Evolutionary conservation across 2,797 vertebrate genomes (phyloP).

Genomic region (Aldrovandia affinis): DNA sequence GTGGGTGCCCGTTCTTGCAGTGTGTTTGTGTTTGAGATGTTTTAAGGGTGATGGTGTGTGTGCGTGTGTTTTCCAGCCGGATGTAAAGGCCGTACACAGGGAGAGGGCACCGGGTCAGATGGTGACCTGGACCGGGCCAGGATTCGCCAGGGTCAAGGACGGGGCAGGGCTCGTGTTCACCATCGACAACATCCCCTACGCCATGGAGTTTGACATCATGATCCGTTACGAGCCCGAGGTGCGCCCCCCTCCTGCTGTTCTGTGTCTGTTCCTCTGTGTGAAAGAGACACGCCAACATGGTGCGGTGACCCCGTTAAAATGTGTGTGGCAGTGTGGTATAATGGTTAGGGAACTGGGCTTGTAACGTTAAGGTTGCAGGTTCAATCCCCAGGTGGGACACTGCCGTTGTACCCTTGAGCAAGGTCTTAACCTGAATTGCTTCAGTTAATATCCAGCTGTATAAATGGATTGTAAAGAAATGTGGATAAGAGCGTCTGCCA

Average conservation of each 20-base stretch:
- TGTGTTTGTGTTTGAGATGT: not conserved
- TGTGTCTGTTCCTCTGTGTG: no score
- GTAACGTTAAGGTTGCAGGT: no score
- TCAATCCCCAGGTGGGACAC: no score
- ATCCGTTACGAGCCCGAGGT: slow-evolving; percentile 88
- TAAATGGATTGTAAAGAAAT: no score
- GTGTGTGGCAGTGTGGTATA: no score
- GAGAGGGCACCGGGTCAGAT: slow-evolving; percentile 63
- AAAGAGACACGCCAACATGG: no score
- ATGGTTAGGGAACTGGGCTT: no score
- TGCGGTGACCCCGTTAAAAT: not conserved
- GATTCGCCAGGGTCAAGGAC: slow-evolving; percentile 82
- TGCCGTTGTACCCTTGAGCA: no score
- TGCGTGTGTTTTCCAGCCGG: slow-evolving; percentile 65
- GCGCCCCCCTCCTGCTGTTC: no score
- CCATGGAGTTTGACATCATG: slow-evolving; percentile 88
- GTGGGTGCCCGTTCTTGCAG: not conserved
- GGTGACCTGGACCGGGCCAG: slow-evolving; percentile 81
- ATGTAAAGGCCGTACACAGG: slow-evolving; percentile 70
- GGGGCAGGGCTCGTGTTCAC: slow-evolving; percentile 83
- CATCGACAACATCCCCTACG: slow-evolving; percentile 77
- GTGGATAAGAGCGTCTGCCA: no score
- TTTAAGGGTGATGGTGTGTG: not conserved
- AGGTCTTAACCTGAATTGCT: no score
- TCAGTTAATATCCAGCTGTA: no score